A percentile compares a stretch with the other conserved stretches of the same genome.
Conservation (phyloP, 2,113 vertebrate species). For the Marmota flaviventris region DNA sequence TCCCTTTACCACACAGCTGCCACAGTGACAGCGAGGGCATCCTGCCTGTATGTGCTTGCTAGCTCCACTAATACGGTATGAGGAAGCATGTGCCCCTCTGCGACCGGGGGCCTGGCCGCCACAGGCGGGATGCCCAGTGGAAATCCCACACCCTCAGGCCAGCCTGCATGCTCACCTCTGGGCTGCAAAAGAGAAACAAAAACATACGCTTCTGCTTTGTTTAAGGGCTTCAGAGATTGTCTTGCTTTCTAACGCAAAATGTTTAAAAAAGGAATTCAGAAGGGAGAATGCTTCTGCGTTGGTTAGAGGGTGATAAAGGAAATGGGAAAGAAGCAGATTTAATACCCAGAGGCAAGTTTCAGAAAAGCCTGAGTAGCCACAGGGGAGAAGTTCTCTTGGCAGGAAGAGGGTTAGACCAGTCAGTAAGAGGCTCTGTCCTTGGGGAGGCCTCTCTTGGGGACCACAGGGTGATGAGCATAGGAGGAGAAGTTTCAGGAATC, state of each 20-base stretch:
- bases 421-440: background rate
- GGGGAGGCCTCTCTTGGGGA: background rate
- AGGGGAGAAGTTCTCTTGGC: background rate
- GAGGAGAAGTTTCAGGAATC: background rate
- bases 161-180: background rate
- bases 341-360: slow-evolving; percentile 28
- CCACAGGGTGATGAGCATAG: background rate
- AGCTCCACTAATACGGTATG: background rate
- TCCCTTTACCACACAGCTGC: background rate
- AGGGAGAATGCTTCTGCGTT: background rate
- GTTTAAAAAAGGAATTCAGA: background rate
- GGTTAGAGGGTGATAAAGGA: background rate
- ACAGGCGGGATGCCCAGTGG: background rate
- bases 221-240: background rate
- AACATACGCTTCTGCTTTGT: background rate
- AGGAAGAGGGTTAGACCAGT: background rate
- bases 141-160: background rate
- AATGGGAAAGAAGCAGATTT: slow-evolving; percentile 22
- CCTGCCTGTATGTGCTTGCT: background rate
- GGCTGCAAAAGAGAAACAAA: background rate
- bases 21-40: too few species aligned
- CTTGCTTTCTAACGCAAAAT: background rate
- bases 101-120: background rate
- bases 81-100: background rate
- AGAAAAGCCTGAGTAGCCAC: background rate